Conservation (phyloP, 2,113 vertebrate species). For the Megaceryle torquata region DNA sequence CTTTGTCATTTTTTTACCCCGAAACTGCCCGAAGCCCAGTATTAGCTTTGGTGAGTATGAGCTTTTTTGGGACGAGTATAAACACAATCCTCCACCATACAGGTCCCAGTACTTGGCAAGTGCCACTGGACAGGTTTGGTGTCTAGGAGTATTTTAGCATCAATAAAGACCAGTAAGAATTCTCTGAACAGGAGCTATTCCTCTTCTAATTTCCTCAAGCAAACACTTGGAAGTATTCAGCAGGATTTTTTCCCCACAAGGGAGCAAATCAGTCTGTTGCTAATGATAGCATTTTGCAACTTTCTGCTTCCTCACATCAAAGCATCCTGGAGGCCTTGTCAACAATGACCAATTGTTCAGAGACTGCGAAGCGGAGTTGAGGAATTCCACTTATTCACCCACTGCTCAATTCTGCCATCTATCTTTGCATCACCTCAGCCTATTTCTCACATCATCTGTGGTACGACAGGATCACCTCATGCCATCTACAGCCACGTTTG, state of each 20-base stretch:
- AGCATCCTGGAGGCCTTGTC: constrained; percentile 6
- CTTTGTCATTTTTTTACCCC: not conserved
- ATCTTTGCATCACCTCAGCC: not conserved
- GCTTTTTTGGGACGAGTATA: not conserved
- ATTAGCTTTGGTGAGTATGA: not conserved
- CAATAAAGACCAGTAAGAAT: not conserved
- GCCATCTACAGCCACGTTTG: not conserved
- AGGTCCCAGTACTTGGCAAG: not conserved
- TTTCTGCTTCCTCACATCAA: constrained; percentile 28
- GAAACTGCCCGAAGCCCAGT: not conserved
- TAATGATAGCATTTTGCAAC: not conserved
- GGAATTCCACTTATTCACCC: constrained; percentile 9
- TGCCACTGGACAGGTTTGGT: not conserved
- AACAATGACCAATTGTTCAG: constrained; percentile 4
- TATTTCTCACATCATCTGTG: not conserved
- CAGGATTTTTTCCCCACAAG: not conserved
- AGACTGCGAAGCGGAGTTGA: not conserved
- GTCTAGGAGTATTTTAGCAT: not conserved
- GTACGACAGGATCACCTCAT: not conserved
- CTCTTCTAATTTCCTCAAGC: not conserved
- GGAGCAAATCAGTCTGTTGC: not conserved
- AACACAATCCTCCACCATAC: not conserved
- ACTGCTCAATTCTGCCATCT: not conserved
- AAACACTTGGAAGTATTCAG: not conserved
- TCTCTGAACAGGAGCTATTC: not conserved